A percentile compares a stretch with the other conserved stretches of the same genome.
Conservation (phyloP, 1,140 invertebrate genomes). For the Dreissena polymorpha region DNA sequence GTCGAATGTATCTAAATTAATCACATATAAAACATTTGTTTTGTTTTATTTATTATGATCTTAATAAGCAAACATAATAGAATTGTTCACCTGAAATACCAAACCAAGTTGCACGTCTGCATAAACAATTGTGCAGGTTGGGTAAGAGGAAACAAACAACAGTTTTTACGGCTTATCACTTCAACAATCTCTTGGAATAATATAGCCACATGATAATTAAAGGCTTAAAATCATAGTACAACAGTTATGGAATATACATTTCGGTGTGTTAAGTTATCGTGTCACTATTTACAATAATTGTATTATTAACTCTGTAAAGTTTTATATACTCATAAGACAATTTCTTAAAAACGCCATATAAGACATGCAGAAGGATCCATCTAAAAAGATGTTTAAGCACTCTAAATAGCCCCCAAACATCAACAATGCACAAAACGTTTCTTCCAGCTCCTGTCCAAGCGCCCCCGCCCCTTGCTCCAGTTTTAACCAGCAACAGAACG, state of each 20-base stretch:
- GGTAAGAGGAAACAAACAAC: not conserved
- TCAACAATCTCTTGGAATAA: not conserved
- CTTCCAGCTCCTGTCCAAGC: slow-evolving; percentile 65
- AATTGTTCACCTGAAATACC: too few relatives aligned
- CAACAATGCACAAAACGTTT: not conserved
- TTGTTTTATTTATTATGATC: too few relatives aligned
- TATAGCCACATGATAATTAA: not conserved
- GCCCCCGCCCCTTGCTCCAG: slow-evolving; percentile 64
- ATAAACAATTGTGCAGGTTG: not conserved
- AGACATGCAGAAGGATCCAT: not conserved
- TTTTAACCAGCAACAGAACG: slow-evolving; percentile 54
- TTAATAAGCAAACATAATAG: too few relatives aligned
- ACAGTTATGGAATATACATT: not conserved
- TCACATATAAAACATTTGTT: too few relatives aligned
- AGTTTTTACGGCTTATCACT: not conserved
- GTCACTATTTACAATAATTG: not conserved
- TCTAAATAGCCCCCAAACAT: not conserved
- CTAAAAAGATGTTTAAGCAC: not conserved
- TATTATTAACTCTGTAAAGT: not conserved
- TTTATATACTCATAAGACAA: not conserved
- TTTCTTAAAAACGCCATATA: not conserved
- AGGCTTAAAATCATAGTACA: not conserved
- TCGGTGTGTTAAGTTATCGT: not conserved
- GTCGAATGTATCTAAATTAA: too few relatives aligned
- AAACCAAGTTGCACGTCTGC: too few relatives aligned